These are phyloP conservation scores for Elysia chlorotica DNA, from an alignment of 1,140 invertebrate species.

Conservation along the genomic window DNA sequence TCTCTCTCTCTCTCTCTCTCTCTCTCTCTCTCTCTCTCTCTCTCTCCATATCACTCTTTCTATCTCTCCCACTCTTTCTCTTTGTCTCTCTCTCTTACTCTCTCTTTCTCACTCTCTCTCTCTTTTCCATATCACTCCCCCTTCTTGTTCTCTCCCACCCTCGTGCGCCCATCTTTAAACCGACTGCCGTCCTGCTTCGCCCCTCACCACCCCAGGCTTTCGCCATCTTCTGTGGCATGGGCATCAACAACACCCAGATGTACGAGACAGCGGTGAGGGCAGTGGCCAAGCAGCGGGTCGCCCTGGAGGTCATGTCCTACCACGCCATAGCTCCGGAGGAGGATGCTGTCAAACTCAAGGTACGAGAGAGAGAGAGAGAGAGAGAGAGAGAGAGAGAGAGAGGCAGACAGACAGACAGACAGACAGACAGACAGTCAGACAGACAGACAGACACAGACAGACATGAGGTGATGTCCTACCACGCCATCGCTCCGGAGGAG, in stretches of 20 bases:
- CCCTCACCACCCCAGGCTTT: slow-evolving; percentile 78
- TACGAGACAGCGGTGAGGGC: slow-evolving; percentile 78
- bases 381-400: too few relatives aligned
- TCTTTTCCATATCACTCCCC: background rate
- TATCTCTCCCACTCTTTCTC: too few relatives aligned
- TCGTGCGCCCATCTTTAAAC: background rate
- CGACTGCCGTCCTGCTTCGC: background rate
- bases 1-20: background rate
- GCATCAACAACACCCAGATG: slow-evolving; percentile 97
- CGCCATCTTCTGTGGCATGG: slow-evolving; percentile 94
- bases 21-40: background rate
- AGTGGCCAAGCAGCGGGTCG: slow-evolving; percentile 97
- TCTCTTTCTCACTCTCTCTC: too few relatives aligned
- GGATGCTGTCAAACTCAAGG: slow-evolving; percentile 76
- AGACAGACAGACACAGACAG: too few relatives aligned
- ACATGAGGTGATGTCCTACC: slow-evolving; percentile 94
- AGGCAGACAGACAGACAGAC: too few relatives aligned
- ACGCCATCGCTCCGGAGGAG: slow-evolving; percentile 88
- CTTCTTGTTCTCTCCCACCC: background rate
- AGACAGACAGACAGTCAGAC: too few relatives aligned
- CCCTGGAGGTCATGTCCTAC: slow-evolving; percentile 92
- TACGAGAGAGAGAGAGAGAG: too few relatives aligned
- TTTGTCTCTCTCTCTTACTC: too few relatives aligned
- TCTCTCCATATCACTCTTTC: too few relatives aligned
- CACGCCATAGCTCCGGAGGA: slow-evolving; percentile 92